Evolutionary conservation across 2,888 invertebrate species (phyloP).

Genomic region (Nebria brevicollis): DNA sequence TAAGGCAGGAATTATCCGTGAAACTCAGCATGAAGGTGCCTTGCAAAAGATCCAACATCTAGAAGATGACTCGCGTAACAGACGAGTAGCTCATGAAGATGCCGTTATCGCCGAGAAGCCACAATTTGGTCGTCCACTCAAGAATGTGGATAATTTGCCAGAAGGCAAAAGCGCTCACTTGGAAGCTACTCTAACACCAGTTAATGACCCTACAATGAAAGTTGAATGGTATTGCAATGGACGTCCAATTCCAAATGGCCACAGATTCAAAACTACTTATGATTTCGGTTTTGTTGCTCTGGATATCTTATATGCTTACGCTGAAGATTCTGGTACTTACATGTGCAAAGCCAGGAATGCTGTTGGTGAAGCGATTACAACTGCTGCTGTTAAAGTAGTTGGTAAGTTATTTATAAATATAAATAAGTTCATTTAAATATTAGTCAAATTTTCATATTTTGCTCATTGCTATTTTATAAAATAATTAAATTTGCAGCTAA

Average conservation of each 20-base stretch:
- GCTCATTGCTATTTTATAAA: too few relatives aligned
- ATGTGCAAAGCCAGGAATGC: conserved; percentile 96
- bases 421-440: too few relatives aligned
- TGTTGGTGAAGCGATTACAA: conserved; percentile 94
- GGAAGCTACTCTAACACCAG: conserved; percentile 94
- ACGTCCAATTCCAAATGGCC: conserved; percentile 89
- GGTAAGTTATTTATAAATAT: conserved; percentile 66
- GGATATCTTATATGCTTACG: conserved; percentile 95
- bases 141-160: conserved; percentile 81
- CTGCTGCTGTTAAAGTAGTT: conserved; percentile 87
- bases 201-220: conserved; percentile 98
- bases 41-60: conserved; percentile 90
- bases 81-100: conserved; percentile 78
- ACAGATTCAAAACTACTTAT: conserved; percentile 94
- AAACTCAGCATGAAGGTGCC: conserved; percentile 93
- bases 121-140: conserved; percentile 88
- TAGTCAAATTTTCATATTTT: too few relatives aligned
- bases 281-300: conserved; percentile 98
- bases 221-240: conserved; percentile 99
- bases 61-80: conserved; percentile 85
- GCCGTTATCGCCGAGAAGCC: conserved; percentile 84
- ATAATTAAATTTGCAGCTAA: conserved; percentile 70
- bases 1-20: conserved; percentile 84
- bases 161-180: conserved; percentile 92
- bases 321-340: conserved; percentile 96